Evolutionary conservation across 2,888 invertebrate species (phyloP).

Genomic region (Proisotoma minuta): DNA sequence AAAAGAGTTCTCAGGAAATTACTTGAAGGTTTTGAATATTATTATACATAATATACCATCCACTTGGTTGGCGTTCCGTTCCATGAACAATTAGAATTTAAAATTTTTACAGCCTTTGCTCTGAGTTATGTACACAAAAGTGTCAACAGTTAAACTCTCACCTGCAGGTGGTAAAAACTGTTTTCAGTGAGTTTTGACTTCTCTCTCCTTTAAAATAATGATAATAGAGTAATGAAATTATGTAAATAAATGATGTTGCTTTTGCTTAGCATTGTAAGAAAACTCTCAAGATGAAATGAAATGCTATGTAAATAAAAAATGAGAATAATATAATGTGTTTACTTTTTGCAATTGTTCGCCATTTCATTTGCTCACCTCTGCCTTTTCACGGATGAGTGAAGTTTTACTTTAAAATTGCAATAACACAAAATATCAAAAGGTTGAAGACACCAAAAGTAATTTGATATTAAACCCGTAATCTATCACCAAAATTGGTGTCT

Average conservation of each 20-base stretch:
- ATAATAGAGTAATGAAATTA: constrained; percentile 13
- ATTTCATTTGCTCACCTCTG: constrained; percentile 15
- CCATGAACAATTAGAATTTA: constrained; percentile 5
- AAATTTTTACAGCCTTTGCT: background rate
- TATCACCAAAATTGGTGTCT: too few species aligned
- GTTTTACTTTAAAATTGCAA: constrained; percentile 7
- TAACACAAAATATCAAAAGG: background rate
- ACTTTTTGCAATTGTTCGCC: background rate
- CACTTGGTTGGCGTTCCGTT: constrained; percentile 18
- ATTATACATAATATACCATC: too few species aligned
- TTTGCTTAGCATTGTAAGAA: background rate
- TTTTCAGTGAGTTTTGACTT: too few species aligned
- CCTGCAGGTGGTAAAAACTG: constrained; percentile 16
- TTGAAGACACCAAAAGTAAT: constrained; percentile 12
- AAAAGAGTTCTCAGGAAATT: constrained; percentile 14
- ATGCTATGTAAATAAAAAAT: background rate
- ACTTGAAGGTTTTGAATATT: constrained; percentile 6
- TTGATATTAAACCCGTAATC: constrained; percentile 7
- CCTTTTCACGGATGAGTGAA: constrained; percentile 15
- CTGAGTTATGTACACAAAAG: constrained; percentile 8
- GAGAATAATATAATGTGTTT: background rate
- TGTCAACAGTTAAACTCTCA: constrained; percentile 21
- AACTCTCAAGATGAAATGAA: background rate
- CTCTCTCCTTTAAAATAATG: constrained; percentile 9
- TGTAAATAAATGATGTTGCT: constrained; percentile 13